Base-by-base conservation (phyloP, 2,797 vertebrate genomes). In the Sebastiscus albofasciatus region DNA sequence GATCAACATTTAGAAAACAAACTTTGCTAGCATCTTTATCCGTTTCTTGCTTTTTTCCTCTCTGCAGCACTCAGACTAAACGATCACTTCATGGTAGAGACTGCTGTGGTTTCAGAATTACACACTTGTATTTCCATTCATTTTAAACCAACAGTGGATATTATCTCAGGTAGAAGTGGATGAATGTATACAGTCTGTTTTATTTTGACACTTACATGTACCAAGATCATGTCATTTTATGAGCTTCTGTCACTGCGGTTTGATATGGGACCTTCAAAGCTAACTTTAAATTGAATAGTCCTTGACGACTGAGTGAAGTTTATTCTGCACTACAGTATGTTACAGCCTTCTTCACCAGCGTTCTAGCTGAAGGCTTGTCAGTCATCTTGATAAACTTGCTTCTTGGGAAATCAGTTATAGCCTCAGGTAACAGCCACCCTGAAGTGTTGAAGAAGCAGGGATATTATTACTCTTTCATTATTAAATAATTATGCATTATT, bases 21-120 rank as follows among this genome's bases (percentile, higher is more conserved):
- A 88, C 73, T 79, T 89, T 79, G 75, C 54, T 72, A 77, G 77
- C 66, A 27, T 79, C 81, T 61, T 65, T 68, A 36, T 78, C 46
- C 20, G 29, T 72, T 76, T 31, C 22, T 22, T 66, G n/a, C 14
- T 24, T 55, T 55, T 22, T 31, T 12, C 20, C 7, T 31, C 29
- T 46, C 39, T 27, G 39, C 54, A 60, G 55, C 46, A 11, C 62
- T 54, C 56, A 2, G 58, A 27, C 75, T 66, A 42, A 79, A 77
- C 60, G 9, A 58, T 34, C 16, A 12, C 26, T 46, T 65, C 18
- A 62, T 20, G 64, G 29, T 42, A 29, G 58, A 12, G 1, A 58
- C 16, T 49, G 2, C 70, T n/a, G 66, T 13, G 49, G 29, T 65
- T 79, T 65, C 36, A 66, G 46, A 9, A 39, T 5, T 18, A 58